Conservation (phyloP, 2,113 vertebrate genomes). For the Xyrauchen texanus region DNA sequence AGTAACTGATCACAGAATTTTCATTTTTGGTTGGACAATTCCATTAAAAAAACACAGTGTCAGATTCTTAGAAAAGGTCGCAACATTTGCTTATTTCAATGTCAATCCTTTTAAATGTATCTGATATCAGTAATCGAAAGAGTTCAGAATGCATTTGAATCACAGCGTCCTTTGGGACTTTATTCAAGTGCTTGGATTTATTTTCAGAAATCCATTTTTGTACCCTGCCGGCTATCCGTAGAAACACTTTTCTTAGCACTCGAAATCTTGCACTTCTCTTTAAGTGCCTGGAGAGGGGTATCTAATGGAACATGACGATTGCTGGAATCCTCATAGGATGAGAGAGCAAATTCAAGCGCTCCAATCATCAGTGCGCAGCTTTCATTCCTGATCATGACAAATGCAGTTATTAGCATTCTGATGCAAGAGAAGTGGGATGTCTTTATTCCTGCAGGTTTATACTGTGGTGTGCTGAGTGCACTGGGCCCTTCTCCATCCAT, state of each 20-base stretch:
- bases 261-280: constrained; percentile 16
- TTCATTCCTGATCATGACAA: constrained; percentile 63
- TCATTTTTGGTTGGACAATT: too few species aligned
- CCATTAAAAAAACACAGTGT: too few species aligned
- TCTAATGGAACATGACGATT: constrained; percentile 36
- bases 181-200: neutral
- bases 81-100: neutral
- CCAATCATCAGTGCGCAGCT: constrained; percentile 39
- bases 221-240: constrained; percentile 1
- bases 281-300: too few species aligned
- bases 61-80: too few species aligned
- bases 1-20: too few species aligned
- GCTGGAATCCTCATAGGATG: constrained; percentile 44
- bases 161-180: neutral
- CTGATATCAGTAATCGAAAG: neutral
- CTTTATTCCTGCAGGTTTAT: constrained; percentile 50
- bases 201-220: constrained; percentile 20
- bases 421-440: constrained; percentile 55
- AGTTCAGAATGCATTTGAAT: neutral
- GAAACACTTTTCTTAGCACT: neutral
- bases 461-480: constrained; percentile 9
- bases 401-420: constrained; percentile 68
- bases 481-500: neutral
- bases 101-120: neutral
- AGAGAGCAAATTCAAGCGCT: constrained; percentile 52